Conservation (phyloP, 2,113 vertebrate genomes). For the Chloroceryle aenea region DNA sequence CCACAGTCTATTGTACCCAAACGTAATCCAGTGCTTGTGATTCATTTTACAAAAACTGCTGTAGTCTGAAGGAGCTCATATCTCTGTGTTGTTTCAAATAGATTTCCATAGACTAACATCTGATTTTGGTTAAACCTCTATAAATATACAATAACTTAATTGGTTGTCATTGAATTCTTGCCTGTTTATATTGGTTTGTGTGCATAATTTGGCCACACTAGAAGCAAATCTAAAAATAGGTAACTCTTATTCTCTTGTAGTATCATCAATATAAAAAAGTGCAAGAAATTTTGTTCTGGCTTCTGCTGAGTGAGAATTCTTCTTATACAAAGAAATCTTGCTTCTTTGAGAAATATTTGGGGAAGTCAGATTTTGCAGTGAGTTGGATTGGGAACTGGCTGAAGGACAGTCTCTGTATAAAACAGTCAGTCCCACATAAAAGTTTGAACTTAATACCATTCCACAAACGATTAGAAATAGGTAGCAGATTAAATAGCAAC, state of each 20-base stretch:
- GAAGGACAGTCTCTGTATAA: neutral
- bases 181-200: neutral
- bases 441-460: neutral
- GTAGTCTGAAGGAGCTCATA: neutral
- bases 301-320: neutral
- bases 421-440: neutral
- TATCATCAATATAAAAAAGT: neutral
- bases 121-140: slow-evolving; percentile 7
- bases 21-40: neutral
- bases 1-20: neutral
- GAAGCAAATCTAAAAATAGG: neutral
- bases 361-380: neutral
- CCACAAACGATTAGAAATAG: neutral
- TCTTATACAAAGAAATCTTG: neutral
- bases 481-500: neutral
- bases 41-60: neutral
- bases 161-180: neutral
- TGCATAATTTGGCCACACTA: neutral
- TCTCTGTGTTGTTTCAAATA: neutral
- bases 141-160: neutral
- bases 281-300: neutral
- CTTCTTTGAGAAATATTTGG: neutral
- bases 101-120: neutral
- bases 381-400: too few relatives aligned
- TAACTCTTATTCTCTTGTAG: neutral